Evolutionary conservation across 2,797 vertebrate species (phyloP).

Genomic region (Oophaga sylvatica): DNA sequence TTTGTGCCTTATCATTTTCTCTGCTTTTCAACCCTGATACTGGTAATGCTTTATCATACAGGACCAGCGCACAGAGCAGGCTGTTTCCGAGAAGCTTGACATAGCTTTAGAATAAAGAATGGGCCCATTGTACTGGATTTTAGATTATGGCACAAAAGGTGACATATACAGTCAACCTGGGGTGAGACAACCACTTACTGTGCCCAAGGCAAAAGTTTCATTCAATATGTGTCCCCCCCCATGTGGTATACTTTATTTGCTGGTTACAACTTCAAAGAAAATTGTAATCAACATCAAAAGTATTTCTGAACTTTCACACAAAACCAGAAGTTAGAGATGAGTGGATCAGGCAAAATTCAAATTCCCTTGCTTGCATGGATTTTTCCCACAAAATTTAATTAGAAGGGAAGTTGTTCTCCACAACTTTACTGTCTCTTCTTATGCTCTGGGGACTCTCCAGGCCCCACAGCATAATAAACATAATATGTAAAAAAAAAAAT

Average conservation of each 20-base stretch:
- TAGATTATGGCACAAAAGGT: background rate
- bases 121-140: background rate
- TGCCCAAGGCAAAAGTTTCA: background rate
- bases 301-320: no score
- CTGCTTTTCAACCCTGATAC: background rate
- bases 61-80: background rate
- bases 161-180: background rate
- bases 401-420: no score
- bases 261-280: background rate
- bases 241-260: background rate
- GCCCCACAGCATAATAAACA: no score
- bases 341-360: no score
- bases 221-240: background rate
- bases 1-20: slow-evolving; percentile 45
- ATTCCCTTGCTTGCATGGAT: no score
- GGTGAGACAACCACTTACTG: background rate
- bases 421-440: no score
- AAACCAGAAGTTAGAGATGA: no score
- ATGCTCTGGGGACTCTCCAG: no score
- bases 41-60: slow-evolving; percentile 1
- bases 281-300: background rate
- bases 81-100: slow-evolving; percentile 6
- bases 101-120: background rate
- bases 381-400: no score
- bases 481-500: no score